A percentile compares a stretch with the other conserved stretches of the same genome.
phyloP scores from a whole-genome alignment of 2,113 vertebrate species.

The Archocentrus centrarchus region DNA sequence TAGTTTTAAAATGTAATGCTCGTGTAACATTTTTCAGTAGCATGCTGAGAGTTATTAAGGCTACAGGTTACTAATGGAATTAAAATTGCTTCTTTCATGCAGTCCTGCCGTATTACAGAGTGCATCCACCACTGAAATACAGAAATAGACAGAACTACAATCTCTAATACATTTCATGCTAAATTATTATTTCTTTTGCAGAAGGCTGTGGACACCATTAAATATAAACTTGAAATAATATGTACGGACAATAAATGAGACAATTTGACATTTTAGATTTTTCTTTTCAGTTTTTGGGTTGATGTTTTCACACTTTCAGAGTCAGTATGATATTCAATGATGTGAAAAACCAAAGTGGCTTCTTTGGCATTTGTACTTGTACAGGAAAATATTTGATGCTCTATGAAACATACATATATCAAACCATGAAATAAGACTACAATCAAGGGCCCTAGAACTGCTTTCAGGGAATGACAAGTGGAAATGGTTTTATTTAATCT shows the following conservation, averaged over 20 bases:
- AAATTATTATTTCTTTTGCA: background rate
- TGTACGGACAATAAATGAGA: background rate
- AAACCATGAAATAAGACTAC: background rate
- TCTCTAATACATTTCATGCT: background rate
- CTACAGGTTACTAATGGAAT: constrained; percentile 1
- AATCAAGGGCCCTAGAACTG: background rate
- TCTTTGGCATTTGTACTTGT: background rate
- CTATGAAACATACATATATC: background rate
- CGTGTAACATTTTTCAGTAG: background rate
- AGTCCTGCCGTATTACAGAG: background rate
- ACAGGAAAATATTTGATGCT: background rate
- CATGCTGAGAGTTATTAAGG: background rate
- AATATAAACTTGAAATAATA: background rate
- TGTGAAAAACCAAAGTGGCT: background rate
- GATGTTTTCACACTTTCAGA: no score
- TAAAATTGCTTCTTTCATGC: background rate
- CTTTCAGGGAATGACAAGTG: background rate
- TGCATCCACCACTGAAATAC: background rate
- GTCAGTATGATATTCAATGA: no score
- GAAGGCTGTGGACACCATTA: background rate
- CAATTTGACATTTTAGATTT: background rate
- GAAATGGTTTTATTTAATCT: background rate
- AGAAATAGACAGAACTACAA: background rate
- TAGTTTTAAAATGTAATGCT: background rate
- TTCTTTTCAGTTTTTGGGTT: background rate